phyloP scores from a whole-genome alignment of 2,888 invertebrate species.

The Callyntrura sp. region DNA sequence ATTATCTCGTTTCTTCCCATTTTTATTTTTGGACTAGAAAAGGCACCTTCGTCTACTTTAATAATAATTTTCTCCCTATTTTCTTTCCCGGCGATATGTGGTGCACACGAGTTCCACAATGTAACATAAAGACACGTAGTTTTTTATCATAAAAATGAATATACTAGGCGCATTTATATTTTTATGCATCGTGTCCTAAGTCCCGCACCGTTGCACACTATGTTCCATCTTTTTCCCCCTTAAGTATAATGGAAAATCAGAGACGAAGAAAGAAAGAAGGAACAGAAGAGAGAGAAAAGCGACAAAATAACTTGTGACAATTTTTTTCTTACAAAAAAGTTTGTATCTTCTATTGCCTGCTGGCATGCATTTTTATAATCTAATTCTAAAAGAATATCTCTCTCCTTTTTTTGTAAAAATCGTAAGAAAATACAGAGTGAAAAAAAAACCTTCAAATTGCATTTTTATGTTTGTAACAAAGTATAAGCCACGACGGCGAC shows the following conservation, averaged over 20 bases:
- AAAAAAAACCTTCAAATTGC: background rate
- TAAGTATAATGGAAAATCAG: background rate
- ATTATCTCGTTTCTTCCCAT: conserved; percentile 66
- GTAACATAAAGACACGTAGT: conserved; percentile 12
- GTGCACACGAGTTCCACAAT: conserved; percentile 32
- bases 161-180: conserved; percentile 13
- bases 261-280: conserved; percentile 48
- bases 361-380: background rate
- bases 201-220: conserved; percentile 50
- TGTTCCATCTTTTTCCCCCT: conserved; percentile 50
- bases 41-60: conserved; percentile 65
- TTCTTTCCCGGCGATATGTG: conserved; percentile 45
- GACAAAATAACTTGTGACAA: conserved; percentile 52
- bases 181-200: conserved; percentile 58
- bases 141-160: conserved; percentile 50
- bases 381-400: background rate
- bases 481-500: conserved; percentile 14
- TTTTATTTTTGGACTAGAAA: conserved; percentile 74
- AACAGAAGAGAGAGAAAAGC: background rate
- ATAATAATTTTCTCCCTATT: conserved; percentile 61
- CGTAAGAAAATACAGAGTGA: background rate
- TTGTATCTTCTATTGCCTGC: background rate
- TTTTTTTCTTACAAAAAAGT: conserved; percentile 63
- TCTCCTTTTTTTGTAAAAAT: background rate
- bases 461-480: conserved; percentile 1